Percentiles rank a stretch among this genome's conserved stretches.
Conservation (phyloP, 2,113 vertebrate species). For the Euleptes europaea region DNA sequence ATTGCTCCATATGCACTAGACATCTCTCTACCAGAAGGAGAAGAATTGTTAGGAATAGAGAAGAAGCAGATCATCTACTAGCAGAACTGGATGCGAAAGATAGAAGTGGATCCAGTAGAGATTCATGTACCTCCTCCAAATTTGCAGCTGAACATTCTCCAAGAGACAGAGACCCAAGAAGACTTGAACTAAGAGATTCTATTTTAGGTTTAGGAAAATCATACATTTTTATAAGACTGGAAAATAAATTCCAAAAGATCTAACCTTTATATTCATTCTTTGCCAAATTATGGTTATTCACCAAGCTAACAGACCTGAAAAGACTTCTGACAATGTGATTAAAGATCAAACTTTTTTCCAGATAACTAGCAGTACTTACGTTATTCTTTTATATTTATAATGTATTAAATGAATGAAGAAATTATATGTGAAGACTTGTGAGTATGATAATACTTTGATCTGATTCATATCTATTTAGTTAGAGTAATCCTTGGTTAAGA, state of each 20-base stretch:
- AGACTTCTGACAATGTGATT: conserved; percentile 3
- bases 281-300: not conserved
- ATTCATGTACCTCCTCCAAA: too few relatives aligned
- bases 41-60: too few relatives aligned
- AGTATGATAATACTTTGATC: not conserved
- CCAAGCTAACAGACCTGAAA: not conserved
- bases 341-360: conserved; percentile 9
- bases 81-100: too few relatives aligned
- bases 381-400: conserved; percentile 13
- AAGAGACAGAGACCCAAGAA: too few relatives aligned
- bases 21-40: too few relatives aligned
- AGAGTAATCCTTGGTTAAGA: not conserved
- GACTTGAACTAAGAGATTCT: too few relatives aligned
- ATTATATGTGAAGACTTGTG: conserved; percentile 3
- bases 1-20: too few relatives aligned
- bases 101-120: too few relatives aligned
- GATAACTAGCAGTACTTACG: not conserved
- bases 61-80: too few relatives aligned
- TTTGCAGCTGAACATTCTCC: too few relatives aligned
- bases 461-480: not conserved
- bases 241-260: not conserved
- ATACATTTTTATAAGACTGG: not conserved
- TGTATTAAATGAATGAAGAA: conserved; percentile 2
- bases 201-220: too few relatives aligned
- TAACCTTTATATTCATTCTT: not conserved